Evolutionary conservation across 1,140 invertebrate genomes (phyloP).

Genomic region (Pissodes strobi): DNA sequence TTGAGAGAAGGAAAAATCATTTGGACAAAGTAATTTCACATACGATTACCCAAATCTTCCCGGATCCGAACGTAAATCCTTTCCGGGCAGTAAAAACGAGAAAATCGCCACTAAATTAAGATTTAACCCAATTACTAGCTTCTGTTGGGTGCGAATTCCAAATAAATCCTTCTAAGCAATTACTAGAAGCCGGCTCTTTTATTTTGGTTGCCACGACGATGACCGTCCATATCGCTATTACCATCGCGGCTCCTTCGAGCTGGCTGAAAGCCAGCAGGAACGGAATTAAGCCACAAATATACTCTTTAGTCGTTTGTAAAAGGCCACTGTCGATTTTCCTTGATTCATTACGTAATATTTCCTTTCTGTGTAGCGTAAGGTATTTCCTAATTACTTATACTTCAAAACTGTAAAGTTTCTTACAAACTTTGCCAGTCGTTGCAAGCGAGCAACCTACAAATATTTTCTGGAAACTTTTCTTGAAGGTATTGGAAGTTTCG

Average conservation of each 20-base stretch:
- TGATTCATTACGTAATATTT: too few relatives aligned
- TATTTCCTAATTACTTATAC: too few relatives aligned
- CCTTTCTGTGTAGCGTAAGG: too few relatives aligned
- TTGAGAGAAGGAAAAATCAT: too few relatives aligned
- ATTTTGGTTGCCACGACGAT: conserved; percentile 23
- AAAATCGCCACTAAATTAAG: conserved; percentile 30
- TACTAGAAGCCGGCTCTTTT: conserved; percentile 20
- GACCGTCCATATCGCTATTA: conserved; percentile 26
- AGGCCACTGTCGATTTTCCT: too few relatives aligned
- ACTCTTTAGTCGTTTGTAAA: too few relatives aligned
- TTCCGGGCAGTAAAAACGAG: conserved; percentile 19
- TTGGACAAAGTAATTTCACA: too few relatives aligned
- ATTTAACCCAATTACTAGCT: conserved; percentile 28
- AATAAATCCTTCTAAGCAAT: conserved; percentile 16
- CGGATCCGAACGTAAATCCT: conserved; percentile 9
- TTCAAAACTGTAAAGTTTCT: too few relatives aligned
- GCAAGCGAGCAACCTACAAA: too few relatives aligned
- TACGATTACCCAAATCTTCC: neutral
- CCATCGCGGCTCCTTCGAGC: conserved; percentile 17
- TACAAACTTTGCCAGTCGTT: too few relatives aligned
- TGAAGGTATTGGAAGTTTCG: too few relatives aligned
- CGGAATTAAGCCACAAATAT: conserved; percentile 15
- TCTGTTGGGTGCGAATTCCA: conserved; percentile 20
- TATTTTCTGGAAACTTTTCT: too few relatives aligned
- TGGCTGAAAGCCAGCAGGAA: conserved; percentile 12